Percentiles rank a stretch among this genome's conserved stretches.
Conservation (phyloP, 2,113 vertebrate species). For the Gavialis gangeticus region DNA sequence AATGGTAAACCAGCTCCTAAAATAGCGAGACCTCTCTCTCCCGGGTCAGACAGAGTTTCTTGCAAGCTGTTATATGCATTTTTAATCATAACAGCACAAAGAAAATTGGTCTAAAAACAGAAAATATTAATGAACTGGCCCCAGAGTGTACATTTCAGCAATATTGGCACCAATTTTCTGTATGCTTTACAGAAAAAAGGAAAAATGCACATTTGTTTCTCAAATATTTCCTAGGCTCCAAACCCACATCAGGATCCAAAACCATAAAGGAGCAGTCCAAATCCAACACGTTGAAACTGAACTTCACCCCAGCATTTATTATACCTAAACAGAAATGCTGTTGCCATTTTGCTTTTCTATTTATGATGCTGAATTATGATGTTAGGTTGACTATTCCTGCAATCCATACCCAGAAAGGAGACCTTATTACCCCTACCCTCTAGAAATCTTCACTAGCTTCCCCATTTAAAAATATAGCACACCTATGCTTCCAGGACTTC, state of each 20-base stretch:
- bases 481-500: background rate
- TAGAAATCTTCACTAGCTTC: background rate
- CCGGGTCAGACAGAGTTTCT: background rate
- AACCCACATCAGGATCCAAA: background rate
- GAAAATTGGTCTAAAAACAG: background rate
- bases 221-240: background rate
- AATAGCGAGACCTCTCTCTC: background rate
- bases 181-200: background rate
- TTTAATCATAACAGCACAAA: background rate
- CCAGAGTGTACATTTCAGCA: background rate
- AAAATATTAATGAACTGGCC: background rate
- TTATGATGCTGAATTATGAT: background rate
- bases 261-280: slow-evolving; percentile 3
- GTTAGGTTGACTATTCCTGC: background rate
- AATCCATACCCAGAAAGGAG: background rate
- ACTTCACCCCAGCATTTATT: background rate
- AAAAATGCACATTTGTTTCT: background rate
- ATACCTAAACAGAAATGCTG: background rate
- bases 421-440: background rate
- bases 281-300: background rate
- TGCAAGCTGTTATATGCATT: background rate
- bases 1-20: background rate
- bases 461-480: background rate
- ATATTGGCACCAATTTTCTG: background rate
- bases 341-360: background rate